phyloP scores from a whole-genome alignment of 2,797 vertebrate species.

The Atherinosoma microstoma region DNA sequence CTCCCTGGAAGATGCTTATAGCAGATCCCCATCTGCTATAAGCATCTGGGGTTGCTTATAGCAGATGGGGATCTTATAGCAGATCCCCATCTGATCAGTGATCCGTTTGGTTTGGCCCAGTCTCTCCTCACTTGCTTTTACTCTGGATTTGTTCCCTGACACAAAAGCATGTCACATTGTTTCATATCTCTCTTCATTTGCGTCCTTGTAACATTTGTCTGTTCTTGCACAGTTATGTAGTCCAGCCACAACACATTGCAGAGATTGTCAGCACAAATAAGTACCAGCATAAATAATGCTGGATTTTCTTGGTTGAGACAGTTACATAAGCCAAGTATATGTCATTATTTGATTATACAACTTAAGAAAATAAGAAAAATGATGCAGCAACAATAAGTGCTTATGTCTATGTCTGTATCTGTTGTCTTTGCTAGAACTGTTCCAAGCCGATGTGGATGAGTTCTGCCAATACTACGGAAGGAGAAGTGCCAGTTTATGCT shows the following conservation, averaged over 20 bases:
- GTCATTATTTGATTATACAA: constrained; percentile 18
- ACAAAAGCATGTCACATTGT: constrained; percentile 49
- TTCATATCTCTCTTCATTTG: constrained; percentile 40
- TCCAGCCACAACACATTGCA: neutral
- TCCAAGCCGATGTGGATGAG: constrained; percentile 96
- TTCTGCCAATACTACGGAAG: constrained; percentile 97
- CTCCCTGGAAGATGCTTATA: constrained; percentile 34
- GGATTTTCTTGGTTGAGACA: constrained; percentile 6
- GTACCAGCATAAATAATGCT: constrained; percentile 9
- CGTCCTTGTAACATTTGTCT: constrained; percentile 17
- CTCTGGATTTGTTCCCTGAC: constrained; percentile 57
- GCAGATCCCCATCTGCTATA: too few species aligned
- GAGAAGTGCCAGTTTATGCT: constrained; percentile 91
- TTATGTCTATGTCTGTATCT: constrained; percentile 46
- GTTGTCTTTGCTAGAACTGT: constrained; percentile 88
- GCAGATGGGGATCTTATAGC: too few species aligned
- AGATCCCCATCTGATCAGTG: constrained; percentile 36
- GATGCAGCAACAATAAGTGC: constrained; percentile 19
- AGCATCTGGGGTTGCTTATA: too few species aligned
- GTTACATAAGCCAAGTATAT: constrained; percentile 6
- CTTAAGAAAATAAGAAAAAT: neutral
- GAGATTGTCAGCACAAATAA: constrained; percentile 8
- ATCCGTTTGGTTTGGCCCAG: constrained; percentile 63
- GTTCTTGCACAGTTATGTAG: neutral
- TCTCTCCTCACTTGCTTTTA: constrained; percentile 64